These are phyloP conservation scores for Papio anubis DNA, from an alignment of 2,113 vertebrate species.

Conservation along the genomic window DNA sequence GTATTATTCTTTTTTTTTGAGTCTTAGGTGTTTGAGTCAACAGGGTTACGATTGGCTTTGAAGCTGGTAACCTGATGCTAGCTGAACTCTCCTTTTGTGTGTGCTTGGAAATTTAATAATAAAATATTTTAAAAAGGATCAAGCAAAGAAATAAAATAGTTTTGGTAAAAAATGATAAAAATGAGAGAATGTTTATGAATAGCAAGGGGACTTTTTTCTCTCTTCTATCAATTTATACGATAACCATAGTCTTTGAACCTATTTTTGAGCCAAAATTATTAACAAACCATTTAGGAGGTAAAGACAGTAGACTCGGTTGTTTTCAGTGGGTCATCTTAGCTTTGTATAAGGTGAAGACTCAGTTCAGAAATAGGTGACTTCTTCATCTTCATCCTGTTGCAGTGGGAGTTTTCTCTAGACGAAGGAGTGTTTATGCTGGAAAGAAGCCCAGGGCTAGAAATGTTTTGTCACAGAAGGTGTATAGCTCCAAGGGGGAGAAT, in stretches of 20 bases:
- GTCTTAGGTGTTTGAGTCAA: background rate
- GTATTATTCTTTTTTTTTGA: background rate
- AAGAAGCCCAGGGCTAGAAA: background rate
- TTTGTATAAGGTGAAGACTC: background rate
- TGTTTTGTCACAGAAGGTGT: background rate
- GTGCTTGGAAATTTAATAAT: constrained; percentile 23
- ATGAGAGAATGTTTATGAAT: background rate
- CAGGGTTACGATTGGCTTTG: background rate
- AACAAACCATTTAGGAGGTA: background rate
- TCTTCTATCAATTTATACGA: background rate
- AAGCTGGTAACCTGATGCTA: background rate
- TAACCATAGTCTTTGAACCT: background rate
- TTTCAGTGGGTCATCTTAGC: background rate
- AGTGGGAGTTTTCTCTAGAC: background rate
- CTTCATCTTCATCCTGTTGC: background rate
- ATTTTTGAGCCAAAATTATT: background rate
- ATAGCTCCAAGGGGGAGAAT: background rate
- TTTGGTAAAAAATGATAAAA: background rate
- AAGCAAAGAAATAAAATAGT: background rate
- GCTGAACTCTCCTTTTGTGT: background rate
- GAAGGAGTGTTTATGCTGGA: background rate
- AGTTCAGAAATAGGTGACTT: background rate
- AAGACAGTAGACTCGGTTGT: background rate
- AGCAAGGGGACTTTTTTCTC: background rate
- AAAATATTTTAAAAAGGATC: background rate